Evolutionary conservation across 2,888 invertebrate genomes (phyloP).

Genomic region (Pollenia griseotomentosa): DNA sequence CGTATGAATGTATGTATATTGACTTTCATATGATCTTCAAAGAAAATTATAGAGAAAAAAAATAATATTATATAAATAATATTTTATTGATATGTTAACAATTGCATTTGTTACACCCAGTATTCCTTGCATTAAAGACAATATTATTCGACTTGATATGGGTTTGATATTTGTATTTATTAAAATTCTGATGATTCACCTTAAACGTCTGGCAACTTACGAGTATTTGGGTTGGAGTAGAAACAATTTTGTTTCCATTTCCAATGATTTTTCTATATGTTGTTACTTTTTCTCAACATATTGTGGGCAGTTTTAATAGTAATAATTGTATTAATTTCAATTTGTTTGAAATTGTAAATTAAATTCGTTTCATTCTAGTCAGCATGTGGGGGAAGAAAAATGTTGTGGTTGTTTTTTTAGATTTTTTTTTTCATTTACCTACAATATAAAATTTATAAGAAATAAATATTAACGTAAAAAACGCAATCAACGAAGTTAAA

Average conservation of each 20-base stretch:
- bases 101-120: slow-evolving; percentile 72
- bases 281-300: slow-evolving; percentile 37
- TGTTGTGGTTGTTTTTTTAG: slow-evolving; percentile 22
- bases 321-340: slow-evolving; percentile 72
- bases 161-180: slow-evolving; percentile 48
- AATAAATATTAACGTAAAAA: slow-evolving; percentile 1
- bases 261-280: slow-evolving; percentile 14
- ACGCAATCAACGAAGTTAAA: slow-evolving; percentile 23
- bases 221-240: neutral
- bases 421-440: slow-evolving; percentile 9
- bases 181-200: slow-evolving; percentile 72
- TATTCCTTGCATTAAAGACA: slow-evolving; percentile 42
- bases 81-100: slow-evolving; percentile 73
- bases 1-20: neutral
- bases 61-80: slow-evolving; percentile 35
- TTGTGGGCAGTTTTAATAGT: slow-evolving; percentile 71
- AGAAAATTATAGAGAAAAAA: slow-evolving; percentile 24
- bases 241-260: slow-evolving; percentile 32
- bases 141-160: slow-evolving; percentile 48
- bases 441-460: neutral
- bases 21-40: slow-evolving; percentile 48
- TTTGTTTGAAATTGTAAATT: slow-evolving; percentile 57
- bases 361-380: slow-evolving; percentile 58
- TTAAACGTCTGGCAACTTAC: slow-evolving; percentile 51
- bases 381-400: slow-evolving; percentile 64